Percentiles rank a stretch among this genome's conserved stretches.
phyloP scores from a whole-genome alignment of 2,888 invertebrate genomes.

The Calephelis perditalis region DNA sequence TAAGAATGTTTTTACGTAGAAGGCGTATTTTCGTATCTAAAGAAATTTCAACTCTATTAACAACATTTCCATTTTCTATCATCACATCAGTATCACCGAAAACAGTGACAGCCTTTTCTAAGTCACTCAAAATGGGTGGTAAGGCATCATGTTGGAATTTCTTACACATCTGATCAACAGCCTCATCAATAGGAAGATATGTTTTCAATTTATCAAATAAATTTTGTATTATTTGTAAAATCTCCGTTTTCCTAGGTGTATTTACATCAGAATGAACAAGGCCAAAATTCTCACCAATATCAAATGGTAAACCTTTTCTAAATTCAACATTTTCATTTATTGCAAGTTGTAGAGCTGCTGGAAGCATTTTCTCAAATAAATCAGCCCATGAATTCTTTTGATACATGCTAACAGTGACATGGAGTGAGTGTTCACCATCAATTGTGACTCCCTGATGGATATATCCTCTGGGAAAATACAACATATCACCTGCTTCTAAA shows the following conservation, averaged over 20 bases:
- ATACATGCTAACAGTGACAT: constrained; percentile 95
- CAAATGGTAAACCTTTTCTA: constrained; percentile 87
- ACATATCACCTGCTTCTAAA: constrained; percentile 90
- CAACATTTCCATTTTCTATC: constrained; percentile 78
- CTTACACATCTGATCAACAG: constrained; percentile 92
- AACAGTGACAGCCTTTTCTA: constrained; percentile 84
- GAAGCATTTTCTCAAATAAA: constrained; percentile 88
- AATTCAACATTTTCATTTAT: constrained; percentile 84
- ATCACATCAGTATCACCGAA: constrained; percentile 85
- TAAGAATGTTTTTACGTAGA: constrained; percentile 74
- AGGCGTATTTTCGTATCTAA: constrained; percentile 81
- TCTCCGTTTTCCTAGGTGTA: constrained; percentile 61
- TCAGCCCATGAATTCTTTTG: constrained; percentile 95
- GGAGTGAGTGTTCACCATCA: constrained; percentile 90
- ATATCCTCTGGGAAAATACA: constrained; percentile 95
- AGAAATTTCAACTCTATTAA: constrained; percentile 81
- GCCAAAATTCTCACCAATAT: constrained; percentile 87
- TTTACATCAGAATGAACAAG: constrained; percentile 78
- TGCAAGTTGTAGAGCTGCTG: constrained; percentile 85
- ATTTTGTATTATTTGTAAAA: constrained; percentile 70
- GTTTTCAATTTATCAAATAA: constrained; percentile 79
- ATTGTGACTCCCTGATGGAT: constrained; percentile 92
- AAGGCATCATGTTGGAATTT: constrained; percentile 91
- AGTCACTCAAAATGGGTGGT: constrained; percentile 86
- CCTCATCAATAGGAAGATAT: constrained; percentile 84